Conservation (phyloP, 1,140 invertebrate genomes). For the Tetramorium simillimum region DNA sequence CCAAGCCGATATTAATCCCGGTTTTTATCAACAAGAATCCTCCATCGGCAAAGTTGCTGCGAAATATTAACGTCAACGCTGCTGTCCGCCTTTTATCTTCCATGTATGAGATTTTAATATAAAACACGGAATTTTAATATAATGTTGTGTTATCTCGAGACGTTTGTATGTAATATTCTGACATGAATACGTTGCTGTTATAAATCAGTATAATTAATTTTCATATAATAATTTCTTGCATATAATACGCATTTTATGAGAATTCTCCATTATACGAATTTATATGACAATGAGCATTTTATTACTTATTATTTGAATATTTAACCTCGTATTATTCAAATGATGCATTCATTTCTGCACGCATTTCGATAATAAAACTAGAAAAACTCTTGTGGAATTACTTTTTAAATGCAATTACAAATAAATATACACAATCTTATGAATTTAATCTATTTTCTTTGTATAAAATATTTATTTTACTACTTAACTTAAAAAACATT, state of each 20-base stretch:
- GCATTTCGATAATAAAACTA: not conserved
- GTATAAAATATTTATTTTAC: not conserved
- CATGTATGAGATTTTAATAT: conserved; percentile 53
- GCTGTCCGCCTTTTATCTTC: conserved; percentile 37
- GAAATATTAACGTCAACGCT: conserved; percentile 55
- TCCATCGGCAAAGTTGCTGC: conserved; percentile 26
- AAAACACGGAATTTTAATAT: conserved; percentile 59
- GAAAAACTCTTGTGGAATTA: not conserved
- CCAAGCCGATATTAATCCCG: conserved; percentile 22
- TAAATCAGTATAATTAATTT: conserved; percentile 55
- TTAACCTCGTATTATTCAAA: conserved; percentile 21
- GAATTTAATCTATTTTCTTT: not conserved
- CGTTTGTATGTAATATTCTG: conserved; percentile 49
- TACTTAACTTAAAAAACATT: not conserved
- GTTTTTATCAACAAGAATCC: conserved; percentile 47
- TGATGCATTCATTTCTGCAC: not conserved
- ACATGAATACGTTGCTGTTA: conserved; percentile 11
- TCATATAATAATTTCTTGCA: conserved; percentile 32
- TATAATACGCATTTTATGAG: conserved; percentile 7
- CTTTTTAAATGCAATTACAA: not conserved
- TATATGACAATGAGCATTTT: not conserved
- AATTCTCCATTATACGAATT: conserved; percentile 30
- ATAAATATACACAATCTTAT: not conserved
- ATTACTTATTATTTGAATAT: conserved; percentile 36
- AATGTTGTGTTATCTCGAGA: conserved; percentile 44